Evolutionary conservation across 2,888 invertebrate genomes (phyloP).

Genomic region (Caenorhabditis panamensis): DNA sequence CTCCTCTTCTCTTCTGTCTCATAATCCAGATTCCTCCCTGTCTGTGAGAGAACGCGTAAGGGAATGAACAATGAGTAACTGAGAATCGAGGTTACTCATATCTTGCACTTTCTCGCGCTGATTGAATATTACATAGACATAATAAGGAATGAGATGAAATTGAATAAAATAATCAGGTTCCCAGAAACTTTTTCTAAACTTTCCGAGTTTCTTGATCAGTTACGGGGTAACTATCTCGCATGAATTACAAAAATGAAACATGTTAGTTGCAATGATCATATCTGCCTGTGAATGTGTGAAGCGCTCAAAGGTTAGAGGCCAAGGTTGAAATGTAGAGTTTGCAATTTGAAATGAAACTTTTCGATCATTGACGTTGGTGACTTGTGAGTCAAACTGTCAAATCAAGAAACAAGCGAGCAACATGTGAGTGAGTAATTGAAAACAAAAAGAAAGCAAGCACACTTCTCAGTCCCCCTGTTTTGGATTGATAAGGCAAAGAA

Average conservation of each 20-base stretch:
- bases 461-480: no score
- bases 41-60: slow-evolving; percentile 1
- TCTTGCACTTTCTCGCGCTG: slow-evolving; percentile 6
- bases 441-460: no score
- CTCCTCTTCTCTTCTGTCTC: not conserved
- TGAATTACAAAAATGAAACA: no score
- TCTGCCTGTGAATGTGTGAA: slow-evolving; percentile 24
- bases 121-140: slow-evolving; percentile 1
- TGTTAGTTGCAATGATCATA: no score
- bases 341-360: slow-evolving; percentile 25
- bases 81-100: slow-evolving; percentile 4
- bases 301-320: slow-evolving; percentile 34
- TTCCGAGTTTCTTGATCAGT: not conserved
- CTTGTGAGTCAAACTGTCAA: slow-evolving; percentile 35
- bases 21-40: not conserved
- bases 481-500: slow-evolving; percentile 13
- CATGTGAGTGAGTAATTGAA: no score
- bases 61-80: slow-evolving; percentile 10
- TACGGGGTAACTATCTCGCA: not conserved
- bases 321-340: slow-evolving; percentile 36
- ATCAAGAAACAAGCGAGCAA: not conserved
- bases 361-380: slow-evolving; percentile 12
- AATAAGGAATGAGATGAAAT: no score
- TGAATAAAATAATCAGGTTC: not conserved
- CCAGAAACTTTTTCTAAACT: not conserved